Conservation (phyloP, 2,113 vertebrate genomes). For the Neodon shergylaensis region DNA sequence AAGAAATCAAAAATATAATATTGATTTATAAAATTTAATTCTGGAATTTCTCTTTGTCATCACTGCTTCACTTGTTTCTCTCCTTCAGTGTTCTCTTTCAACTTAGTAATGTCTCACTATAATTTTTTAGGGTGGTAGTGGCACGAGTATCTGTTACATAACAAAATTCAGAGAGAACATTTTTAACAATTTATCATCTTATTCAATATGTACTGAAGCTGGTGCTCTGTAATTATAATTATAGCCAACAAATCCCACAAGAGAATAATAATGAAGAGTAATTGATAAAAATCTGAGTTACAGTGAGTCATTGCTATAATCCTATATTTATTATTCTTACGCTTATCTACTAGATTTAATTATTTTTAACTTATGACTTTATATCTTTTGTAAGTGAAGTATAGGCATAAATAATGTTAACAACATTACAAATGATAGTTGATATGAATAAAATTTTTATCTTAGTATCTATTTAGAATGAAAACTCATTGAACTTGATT, state of each 20-base stretch:
- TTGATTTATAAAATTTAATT: not conserved
- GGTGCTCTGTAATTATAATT: not conserved
- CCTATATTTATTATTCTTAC: not conserved
- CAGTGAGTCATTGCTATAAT: not conserved
- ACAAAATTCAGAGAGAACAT: not conserved
- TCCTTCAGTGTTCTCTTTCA: not conserved
- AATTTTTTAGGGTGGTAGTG: not conserved
- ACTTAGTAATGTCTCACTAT: not conserved
- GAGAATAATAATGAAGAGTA: not conserved
- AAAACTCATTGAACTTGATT: not conserved
- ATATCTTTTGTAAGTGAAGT: not conserved
- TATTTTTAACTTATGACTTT: not conserved
- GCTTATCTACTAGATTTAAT: not conserved
- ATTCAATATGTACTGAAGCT: not conserved
- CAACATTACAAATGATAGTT: not conserved
- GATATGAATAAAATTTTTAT: not conserved
- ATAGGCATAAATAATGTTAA: not conserved
- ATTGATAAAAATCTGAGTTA: not conserved
- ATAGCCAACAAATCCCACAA: not conserved
- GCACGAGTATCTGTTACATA: not conserved
- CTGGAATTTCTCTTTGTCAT: not conserved
- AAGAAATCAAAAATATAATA: not conserved
- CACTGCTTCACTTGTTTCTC: not conserved
- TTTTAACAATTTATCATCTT: not conserved
- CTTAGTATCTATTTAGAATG: not conserved